These are phyloP conservation scores for Perca flavescens DNA, from an alignment of 2,113 vertebrate species.

Conservation along the genomic window DNA sequence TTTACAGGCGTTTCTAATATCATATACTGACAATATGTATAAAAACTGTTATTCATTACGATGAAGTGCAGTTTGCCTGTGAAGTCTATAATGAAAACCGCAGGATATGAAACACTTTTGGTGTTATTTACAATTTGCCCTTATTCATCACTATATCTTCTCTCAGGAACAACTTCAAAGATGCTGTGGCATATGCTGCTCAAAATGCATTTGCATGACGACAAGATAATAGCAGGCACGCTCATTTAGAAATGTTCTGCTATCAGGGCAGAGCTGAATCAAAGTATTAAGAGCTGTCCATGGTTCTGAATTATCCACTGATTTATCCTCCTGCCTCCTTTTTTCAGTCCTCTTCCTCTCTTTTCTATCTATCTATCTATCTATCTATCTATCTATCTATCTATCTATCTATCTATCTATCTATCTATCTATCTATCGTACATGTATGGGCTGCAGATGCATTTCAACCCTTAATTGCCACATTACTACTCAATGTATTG, in stretches of 20 bases:
- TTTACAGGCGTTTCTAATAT: slow-evolving; percentile 18
- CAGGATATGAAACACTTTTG: slow-evolving; percentile 17
- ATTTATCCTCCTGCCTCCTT: neutral
- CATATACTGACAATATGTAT: neutral
- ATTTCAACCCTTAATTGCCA: slow-evolving; percentile 4
- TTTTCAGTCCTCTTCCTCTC: neutral
- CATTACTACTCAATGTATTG: slow-evolving; percentile 9
- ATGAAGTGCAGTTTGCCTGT: neutral
- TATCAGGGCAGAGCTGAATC: slow-evolving; percentile 37
- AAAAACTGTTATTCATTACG: slow-evolving; percentile 16
- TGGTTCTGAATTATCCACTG: slow-evolving; percentile 40
- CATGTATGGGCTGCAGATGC: slow-evolving; percentile 9
- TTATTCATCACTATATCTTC: slow-evolving; percentile 19
- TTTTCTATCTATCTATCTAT: slow-evolving; percentile 4
- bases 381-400: slow-evolving; percentile 9
- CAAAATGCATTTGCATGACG: slow-evolving; percentile 41
- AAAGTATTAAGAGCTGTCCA: slow-evolving; percentile 35
- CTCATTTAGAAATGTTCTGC: slow-evolving; percentile 37
- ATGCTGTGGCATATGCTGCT: slow-evolving; percentile 20
- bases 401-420: neutral
- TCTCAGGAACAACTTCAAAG: slow-evolving; percentile 43
- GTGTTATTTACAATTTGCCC: slow-evolving; percentile 33
- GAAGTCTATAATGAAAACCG: slow-evolving; percentile 29
- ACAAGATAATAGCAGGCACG: slow-evolving; percentile 42
- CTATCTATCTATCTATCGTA: neutral